Conservation (phyloP, 1,140 invertebrate genomes). For the Nymphalis io region DNA sequence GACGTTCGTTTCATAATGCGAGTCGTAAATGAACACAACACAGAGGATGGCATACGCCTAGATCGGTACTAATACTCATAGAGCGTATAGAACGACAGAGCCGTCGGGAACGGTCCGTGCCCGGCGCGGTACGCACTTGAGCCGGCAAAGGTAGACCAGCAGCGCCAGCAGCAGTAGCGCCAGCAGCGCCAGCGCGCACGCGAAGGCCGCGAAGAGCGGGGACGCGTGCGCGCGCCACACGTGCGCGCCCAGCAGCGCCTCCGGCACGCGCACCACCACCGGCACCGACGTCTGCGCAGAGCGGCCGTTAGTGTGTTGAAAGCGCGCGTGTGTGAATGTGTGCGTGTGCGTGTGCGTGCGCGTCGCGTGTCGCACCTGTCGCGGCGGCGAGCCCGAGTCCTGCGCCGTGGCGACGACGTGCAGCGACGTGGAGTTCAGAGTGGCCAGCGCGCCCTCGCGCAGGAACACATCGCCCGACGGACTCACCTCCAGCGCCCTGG, state of each 20-base stretch:
- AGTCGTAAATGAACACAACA: too few species aligned
- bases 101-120: not conserved
- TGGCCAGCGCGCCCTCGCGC: conserved; percentile 59
- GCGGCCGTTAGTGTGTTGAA: not conserved
- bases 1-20: too few species aligned
- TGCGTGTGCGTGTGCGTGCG: not conserved
- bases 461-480: conserved; percentile 81
- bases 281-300: conserved; percentile 85
- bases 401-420: conserved; percentile 89
- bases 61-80: too few species aligned
- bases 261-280: conserved; percentile 86
- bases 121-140: conserved; percentile 42
- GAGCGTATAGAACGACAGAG: too few species aligned
- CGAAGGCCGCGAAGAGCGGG: conserved; percentile 81
- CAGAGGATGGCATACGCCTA: too few species aligned
- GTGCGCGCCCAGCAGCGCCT: conserved; percentile 77
- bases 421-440: conserved; percentile 82
- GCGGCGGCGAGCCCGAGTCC: conserved; percentile 88
- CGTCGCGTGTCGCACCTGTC: conserved; percentile 77
- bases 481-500: conserved; percentile 50
- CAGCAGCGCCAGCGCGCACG: conserved; percentile 84
- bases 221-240: conserved; percentile 71
- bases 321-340: too few species aligned
- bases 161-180: conserved; percentile 87
- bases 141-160: conserved; percentile 88